Evolutionary conservation across 1,140 invertebrate genomes (phyloP), one percentile per base, ranked within the genome.

Genomic region (Dendroctonus valens): DNA sequence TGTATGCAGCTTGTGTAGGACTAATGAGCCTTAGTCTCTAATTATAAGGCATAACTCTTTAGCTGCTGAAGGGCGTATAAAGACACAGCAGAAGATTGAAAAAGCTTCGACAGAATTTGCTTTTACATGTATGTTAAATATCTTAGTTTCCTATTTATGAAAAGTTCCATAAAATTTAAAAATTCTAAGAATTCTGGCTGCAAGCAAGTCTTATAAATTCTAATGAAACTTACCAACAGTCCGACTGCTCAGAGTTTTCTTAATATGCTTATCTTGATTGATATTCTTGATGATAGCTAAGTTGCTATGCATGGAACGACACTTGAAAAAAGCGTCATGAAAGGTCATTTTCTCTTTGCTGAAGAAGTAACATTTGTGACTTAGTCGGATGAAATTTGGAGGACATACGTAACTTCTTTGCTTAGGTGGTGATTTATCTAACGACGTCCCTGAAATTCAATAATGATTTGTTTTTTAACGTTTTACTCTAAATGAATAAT

Each of bases 321-420:
- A 92, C 49, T 85, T 77, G 73, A 88, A 91, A 70, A 88, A 83
- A 6, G 90, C 89, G 9, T 87, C 84, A 67, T 86, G 84, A 89
- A 89, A 92, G 11, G 84, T 84, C 0, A 84, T 83, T 37, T 82
- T 84, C 54, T 83, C 83, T 7, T 82, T 84, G 72, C 89, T 91
- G 76, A 92, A 84, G 78, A 83, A 89, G 75, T 91, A 92, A 74
- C 90, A 92, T 73, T 85, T 86, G 73, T 87, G 85, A 37, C 88
- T 88, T 37, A 90, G 77, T 42, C 88, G 78, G 68, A 90, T 81
- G 79, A 91, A 91, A 44, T 86, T 79, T 7, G 86, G 80, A 5
- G 89, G 89, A 77, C 89, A 91, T 3, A 48, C 50, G 39, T 65
- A 15, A 6, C 63, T 9, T 57, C 60, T 55, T 67, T 65, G 8